Base-by-base conservation (phyloP, 2,888 invertebrate genomes). In the Stenoptilia bipunctidactyla region DNA sequence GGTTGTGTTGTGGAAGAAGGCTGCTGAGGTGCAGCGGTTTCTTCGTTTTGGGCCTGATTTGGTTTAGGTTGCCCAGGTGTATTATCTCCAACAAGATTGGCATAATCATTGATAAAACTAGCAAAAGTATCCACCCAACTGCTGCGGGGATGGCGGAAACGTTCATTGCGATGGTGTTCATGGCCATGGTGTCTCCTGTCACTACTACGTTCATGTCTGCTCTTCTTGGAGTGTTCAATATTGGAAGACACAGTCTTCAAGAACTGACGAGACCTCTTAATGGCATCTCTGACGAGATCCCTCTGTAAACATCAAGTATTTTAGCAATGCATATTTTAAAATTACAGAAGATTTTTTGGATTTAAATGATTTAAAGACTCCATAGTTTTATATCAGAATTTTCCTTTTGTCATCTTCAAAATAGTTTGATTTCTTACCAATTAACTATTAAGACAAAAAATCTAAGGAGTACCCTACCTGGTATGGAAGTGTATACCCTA, bases 51-150 rank as follows among this genome's bases (percentile, higher is more conserved):
- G 15, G 15, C 27, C 27, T 33, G 13, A 10, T 33, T 14, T 15
- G 10, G 34, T 12, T 15, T 34, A 10, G n/a, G 2, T 3, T n/a
- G 9, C 40, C 60, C 42, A 38, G 54, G 44, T 43, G 65, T 65
- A 9, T 71, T 52, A 44, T 83, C 79, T 1, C 79, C 83, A 1
- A 85, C 79, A 0, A 86, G 61, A 50, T 85, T 82, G 6, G 84
- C 74, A 60, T 85, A 86, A 50, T 87, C 85, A 45, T 86, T 85
- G 61, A 87, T 68, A 49, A 85, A 85, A 6, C 67, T 70, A 4
- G 74, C 55, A 41, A 86, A 73, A 15, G 72, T 72, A 1, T 86
- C 79, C 2, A 86, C 54, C 86, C 86, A 86, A 46, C 79, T 72
- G 40, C 40, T 34, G 27, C 60, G 60, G 20, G 49, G 40, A 34